Conservation (phyloP, 1,140 invertebrate species). For the Chelonus insularis region DNA sequence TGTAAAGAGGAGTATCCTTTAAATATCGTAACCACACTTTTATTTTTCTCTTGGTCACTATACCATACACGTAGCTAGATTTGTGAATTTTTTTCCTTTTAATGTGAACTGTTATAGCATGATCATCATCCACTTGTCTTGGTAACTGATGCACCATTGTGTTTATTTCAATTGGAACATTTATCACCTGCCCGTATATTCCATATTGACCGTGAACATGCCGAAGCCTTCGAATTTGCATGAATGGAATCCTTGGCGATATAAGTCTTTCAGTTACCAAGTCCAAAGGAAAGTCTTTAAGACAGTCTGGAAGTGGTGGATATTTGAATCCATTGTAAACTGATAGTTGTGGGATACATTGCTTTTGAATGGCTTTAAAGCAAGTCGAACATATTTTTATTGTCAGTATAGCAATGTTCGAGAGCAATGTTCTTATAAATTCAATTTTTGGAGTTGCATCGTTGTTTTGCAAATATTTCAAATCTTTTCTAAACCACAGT, state of each 20-base stretch:
- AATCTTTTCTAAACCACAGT: too few relatives aligned
- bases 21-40: constrained; percentile 32
- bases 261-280: too few relatives aligned
- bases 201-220: constrained; percentile 44
- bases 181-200: constrained; percentile 49
- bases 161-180: constrained; percentile 47
- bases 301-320: too few relatives aligned
- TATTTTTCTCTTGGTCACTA: constrained; percentile 27
- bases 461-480: too few relatives aligned
- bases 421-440: too few relatives aligned
- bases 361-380: too few relatives aligned
- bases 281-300: too few relatives aligned
- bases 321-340: too few relatives aligned
- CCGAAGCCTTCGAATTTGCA: constrained; percentile 48
- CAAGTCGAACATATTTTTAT: too few relatives aligned
- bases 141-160: constrained; percentile 48
- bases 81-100: constrained; percentile 41
- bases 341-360: too few relatives aligned
- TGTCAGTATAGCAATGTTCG: too few relatives aligned
- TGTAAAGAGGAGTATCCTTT: constrained; percentile 29
- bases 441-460: too few relatives aligned
- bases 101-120: constrained; percentile 41
- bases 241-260: constrained; percentile 36
- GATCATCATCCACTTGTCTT: constrained; percentile 43
- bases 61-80: constrained; percentile 29